Base-by-base conservation (phyloP, 2,888 invertebrate genomes). In the Aporophyla lueneburgensis region DNA sequence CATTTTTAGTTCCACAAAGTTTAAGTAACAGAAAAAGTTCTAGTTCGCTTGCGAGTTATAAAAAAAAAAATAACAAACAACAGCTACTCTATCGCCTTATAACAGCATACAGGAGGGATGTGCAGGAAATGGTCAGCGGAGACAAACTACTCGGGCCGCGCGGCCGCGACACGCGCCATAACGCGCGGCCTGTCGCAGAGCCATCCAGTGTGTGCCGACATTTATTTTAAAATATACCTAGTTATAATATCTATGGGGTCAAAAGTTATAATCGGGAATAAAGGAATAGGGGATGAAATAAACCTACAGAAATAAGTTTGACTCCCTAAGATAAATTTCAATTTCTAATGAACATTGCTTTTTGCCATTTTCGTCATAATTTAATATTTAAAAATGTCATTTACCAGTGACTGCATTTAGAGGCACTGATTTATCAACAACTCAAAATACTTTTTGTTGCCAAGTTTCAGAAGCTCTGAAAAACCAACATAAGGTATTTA, bases 111-210 rank as follows among this genome's bases (percentile, higher is more conserved):
- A 88, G 89, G 90, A 91, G 93, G 92, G 92, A 92, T 91, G 92
- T 87, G 87, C 95, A 95, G 96, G 96, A 96, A 96, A 94, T 91
- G 96, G 96, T 94, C 95, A 95, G 89, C 91, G 91, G 93, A 95
- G 95, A 96, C 96, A 95, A 96, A 95, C 94, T 94, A 94, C 93
- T 90, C 87, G 88, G 88, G 88, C 85, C 83, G 86, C 88, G 86
- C 85, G 88, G 86, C 90, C 91, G 90, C 93, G 95, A 93, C 94
- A 96, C 96, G 96, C 96, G 94, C 93, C 96, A 96, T 96, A 96
- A 96, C 96, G 92, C 93, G 88, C 86, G 86, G 86, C 86, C 78
- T 78, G 82, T 73, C 79, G 78, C 78, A 74, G 82, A 69, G 63
- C 74, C 70, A 33, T 83, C 78, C 65, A 86, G 86, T 85, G 76